Conservation (phyloP, 2,113 vertebrate species). For the Rhinopomastus cyanomelas region DNA sequence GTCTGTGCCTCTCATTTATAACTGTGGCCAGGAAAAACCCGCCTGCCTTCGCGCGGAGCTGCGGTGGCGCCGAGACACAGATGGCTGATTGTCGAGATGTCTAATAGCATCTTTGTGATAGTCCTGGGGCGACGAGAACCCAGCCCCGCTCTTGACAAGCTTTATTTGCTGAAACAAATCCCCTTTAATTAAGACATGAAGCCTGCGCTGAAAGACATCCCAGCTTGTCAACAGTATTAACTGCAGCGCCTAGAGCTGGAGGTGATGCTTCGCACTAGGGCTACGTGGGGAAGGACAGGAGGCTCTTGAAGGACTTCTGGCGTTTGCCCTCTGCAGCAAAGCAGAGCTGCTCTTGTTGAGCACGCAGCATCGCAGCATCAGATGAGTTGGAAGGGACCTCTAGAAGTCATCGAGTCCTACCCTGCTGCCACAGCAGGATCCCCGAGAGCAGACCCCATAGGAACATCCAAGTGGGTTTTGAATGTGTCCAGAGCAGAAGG, state of each 20-base stretch:
- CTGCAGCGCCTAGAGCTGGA: background rate
- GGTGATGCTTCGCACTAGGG: background rate
- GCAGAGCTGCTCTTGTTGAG: background rate
- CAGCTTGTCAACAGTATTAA: conserved; percentile 35
- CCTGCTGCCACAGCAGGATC: no score
- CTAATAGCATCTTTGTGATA: conserved; percentile 35
- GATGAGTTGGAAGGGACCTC: no score
- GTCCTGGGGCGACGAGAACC: conserved; percentile 38
- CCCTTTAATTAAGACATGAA: conserved; percentile 58
- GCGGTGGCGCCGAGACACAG: conserved; percentile 13
- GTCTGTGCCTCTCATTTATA: background rate
- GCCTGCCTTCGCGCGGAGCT: background rate
- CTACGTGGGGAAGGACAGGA: background rate
- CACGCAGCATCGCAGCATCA: no score
- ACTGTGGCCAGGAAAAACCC: background rate
- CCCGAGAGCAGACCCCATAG: no score
- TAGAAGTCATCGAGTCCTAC: no score
- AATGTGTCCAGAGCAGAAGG: no score
- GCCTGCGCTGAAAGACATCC: conserved; percentile 18
- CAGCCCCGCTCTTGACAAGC: conserved; percentile 32
- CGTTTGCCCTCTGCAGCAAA: background rate
- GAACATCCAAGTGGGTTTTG: no score
- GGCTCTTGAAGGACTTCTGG: background rate
- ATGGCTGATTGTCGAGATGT: conserved; percentile 54
- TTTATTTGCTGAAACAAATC: conserved; percentile 58